A percentile compares a stretch with the other conserved stretches of the same genome.
phyloP scores from a whole-genome alignment of 1,140 invertebrate genomes.

The Mya arenaria region DNA sequence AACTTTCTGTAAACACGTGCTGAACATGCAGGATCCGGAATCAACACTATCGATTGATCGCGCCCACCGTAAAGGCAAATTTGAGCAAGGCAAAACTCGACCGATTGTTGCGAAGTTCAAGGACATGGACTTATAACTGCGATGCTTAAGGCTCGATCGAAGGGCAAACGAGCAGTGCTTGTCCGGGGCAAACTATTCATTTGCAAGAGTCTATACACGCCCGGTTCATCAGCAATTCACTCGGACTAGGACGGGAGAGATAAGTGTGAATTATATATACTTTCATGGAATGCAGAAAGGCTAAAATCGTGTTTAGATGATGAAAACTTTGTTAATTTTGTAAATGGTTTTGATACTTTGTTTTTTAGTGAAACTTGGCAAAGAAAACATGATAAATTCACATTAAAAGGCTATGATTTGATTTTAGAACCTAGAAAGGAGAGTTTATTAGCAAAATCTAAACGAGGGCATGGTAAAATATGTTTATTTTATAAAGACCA shows the following conservation, averaged over 20 bases:
- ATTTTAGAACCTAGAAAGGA: no score
- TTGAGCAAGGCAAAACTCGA: background rate
- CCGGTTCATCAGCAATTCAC: no score
- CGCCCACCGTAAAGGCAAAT: background rate
- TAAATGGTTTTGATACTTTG: background rate
- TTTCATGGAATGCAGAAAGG: conserved; percentile 15
- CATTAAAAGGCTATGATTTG: no score
- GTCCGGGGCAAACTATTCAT: conserved; percentile 16
- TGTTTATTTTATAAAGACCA: conserved; percentile 24
- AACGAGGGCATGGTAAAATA: conserved; percentile 7
- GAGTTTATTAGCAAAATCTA: no score
- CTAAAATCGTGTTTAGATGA: background rate
- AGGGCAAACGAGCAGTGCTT: conserved; percentile 4
- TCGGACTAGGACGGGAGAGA: background rate
- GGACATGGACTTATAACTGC: background rate
- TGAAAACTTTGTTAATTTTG: conserved; percentile 1
- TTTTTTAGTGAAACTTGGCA: background rate
- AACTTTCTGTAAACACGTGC: background rate
- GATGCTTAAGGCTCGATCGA: background rate
- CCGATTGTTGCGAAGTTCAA: background rate
- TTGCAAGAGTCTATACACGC: background rate
- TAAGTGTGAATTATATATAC: conserved; percentile 1
- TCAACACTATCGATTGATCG: background rate
- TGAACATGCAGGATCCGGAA: background rate
- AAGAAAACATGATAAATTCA: background rate